A percentile compares a stretch with the other conserved stretches of the same genome.
Evolutionary conservation across 2,888 invertebrate species (phyloP).

Genomic region (Cephus rjabovi): DNA sequence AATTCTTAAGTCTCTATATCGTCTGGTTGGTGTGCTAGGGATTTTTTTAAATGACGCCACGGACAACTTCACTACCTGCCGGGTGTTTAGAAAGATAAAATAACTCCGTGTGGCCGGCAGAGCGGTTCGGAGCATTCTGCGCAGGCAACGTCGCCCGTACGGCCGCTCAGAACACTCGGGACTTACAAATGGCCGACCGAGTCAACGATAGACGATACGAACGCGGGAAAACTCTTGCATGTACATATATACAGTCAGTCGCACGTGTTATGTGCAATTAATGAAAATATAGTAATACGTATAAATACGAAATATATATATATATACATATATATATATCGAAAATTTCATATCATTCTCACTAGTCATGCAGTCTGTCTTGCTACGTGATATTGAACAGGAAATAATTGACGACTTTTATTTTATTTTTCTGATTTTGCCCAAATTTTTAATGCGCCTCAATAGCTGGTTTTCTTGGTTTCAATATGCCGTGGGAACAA

Average conservation of each 20-base stretch:
- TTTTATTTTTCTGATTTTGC: background rate
- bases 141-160: conserved; percentile 16
- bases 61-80: conserved; percentile 21
- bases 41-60: background rate
- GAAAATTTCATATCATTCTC: background rate
- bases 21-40: background rate
- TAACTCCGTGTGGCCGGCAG: conserved; percentile 23
- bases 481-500: background rate
- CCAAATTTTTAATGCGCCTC: background rate
- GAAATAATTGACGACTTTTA: background rate
- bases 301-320: background rate
- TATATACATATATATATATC: background rate
- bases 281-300: background rate
- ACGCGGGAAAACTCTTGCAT: conserved; percentile 10
- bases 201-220: conserved; percentile 3
- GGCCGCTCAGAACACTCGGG: conserved; percentile 17
- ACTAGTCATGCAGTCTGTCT: background rate
- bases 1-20: background rate
- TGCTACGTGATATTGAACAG: background rate
- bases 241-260: conserved; percentile 24
- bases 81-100: conserved; percentile 28
- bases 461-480: background rate
- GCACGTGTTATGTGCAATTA: background rate
- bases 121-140: conserved; percentile 20
- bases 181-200: conserved; percentile 25